Percentiles rank a stretch among this genome's conserved stretches.
These are phyloP conservation scores for Apteryx owenii DNA, from an alignment of 2,113 vertebrate species.

Conservation along the genomic window DNA sequence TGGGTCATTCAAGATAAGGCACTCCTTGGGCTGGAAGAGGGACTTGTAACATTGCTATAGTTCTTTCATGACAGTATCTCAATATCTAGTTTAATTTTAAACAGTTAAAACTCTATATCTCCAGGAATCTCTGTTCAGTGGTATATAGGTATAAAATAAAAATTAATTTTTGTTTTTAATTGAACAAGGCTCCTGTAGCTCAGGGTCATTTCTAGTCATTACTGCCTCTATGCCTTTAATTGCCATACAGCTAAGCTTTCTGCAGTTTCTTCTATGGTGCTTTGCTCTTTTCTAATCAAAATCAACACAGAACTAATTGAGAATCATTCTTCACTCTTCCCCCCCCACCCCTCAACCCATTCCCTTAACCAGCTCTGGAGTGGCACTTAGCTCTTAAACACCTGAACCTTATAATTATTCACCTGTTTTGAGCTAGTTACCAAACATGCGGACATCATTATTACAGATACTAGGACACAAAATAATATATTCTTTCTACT, in stretches of 20 bases:
- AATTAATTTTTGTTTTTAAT: neutral
- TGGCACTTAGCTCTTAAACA: neutral
- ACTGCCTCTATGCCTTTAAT: neutral
- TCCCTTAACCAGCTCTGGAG: neutral
- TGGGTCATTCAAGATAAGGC: neutral
- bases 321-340: no score
- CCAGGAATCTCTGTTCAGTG: neutral
- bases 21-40: neutral
- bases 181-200: neutral
- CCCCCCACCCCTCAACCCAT: neutral
- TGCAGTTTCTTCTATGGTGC: neutral
- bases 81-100: neutral
- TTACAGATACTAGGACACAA: neutral
- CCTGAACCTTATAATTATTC: neutral
- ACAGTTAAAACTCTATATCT: neutral
- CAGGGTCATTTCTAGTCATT: neutral
- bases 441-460: neutral
- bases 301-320: neutral
- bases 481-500: neutral
- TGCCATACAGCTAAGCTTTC: neutral
- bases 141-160: neutral
- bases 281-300: neutral
- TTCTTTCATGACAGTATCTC: neutral
- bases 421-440: neutral
- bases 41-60: neutral